Conservation (phyloP, 2,797 vertebrate species). For the Macroramphosus scolopax region DNA sequence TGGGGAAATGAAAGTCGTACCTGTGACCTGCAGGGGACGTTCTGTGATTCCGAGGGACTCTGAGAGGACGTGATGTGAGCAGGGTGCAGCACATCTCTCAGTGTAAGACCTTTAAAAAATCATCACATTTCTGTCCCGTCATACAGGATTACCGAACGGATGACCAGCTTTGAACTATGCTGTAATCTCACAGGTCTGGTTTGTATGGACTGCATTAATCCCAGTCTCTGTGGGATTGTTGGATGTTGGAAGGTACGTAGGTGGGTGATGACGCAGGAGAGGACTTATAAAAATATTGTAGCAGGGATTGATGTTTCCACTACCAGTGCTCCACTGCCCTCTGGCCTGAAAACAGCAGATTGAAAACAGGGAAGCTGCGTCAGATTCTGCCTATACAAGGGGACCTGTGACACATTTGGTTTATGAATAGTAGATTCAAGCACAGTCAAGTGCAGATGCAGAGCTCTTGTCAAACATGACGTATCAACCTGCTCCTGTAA, state of each 20-base stretch:
- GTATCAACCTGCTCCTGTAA: too few species aligned
- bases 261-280: constrained; percentile 33
- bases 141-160: constrained; percentile 51
- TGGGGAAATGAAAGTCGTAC: constrained; percentile 46
- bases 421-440: too few species aligned
- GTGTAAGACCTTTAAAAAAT: constrained; percentile 40
- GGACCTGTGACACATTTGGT: too few species aligned
- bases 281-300: constrained; percentile 32
- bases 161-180: constrained; percentile 36
- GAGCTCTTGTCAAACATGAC: too few species aligned
- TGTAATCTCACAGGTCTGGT: constrained; percentile 34
- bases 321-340: constrained; percentile 21
- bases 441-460: too few species aligned
- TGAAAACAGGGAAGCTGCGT: too few species aligned
- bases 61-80: constrained; percentile 17
- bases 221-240: constrained; percentile 35
- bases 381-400: too few species aligned
- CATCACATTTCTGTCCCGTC: constrained; percentile 43
- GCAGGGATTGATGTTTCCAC: constrained; percentile 33
- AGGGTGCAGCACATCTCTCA: constrained; percentile 16
- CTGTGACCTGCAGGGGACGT: constrained; percentile 32
- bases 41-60: constrained; percentile 14
- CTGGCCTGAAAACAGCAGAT: constrained; percentile 28
- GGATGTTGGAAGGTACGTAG: constrained; percentile 20
- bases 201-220: constrained; percentile 40